Evolutionary conservation across 2,888 invertebrate genomes (phyloP).

Genomic region (Nymphalis polychloros): DNA sequence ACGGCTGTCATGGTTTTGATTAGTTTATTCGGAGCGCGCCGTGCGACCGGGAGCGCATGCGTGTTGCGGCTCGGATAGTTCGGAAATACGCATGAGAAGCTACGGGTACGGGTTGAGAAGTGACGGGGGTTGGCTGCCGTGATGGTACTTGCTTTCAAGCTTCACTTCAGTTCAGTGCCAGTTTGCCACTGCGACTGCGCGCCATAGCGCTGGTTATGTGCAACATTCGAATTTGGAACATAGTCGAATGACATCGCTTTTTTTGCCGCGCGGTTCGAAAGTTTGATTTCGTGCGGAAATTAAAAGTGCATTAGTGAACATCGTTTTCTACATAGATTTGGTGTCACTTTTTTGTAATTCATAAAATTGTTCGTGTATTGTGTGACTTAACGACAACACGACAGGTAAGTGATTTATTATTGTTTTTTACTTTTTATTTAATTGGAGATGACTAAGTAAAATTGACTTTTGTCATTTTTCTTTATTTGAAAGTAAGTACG

Average conservation of each 20-base stretch:
- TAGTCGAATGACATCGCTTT: constrained; percentile 55
- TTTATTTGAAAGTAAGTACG: no score
- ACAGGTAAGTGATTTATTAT: constrained; percentile 40
- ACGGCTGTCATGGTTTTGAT: constrained; percentile 7
- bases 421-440: background rate
- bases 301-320: constrained; percentile 55
- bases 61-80: constrained; percentile 1
- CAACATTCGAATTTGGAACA: constrained; percentile 49
- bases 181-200: constrained; percentile 66
- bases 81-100: background rate
- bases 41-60: constrained; percentile 6
- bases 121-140: constrained; percentile 19
- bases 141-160: constrained; percentile 4
- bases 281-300: constrained; percentile 46
- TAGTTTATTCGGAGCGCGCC: constrained; percentile 4
- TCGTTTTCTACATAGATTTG: constrained; percentile 42
- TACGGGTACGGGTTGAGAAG: constrained; percentile 13
- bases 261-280: constrained; percentile 47
- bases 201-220: constrained; percentile 61
- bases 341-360: constrained; percentile 35
- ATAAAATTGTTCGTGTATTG: constrained; percentile 28
- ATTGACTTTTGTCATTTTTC: no score
- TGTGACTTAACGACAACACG: constrained; percentile 29
- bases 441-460: no score
- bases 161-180: constrained; percentile 44